These are phyloP conservation scores for Eristalis intricaria DNA, from an alignment of 2,888 invertebrate species.

Conservation along the genomic window DNA sequence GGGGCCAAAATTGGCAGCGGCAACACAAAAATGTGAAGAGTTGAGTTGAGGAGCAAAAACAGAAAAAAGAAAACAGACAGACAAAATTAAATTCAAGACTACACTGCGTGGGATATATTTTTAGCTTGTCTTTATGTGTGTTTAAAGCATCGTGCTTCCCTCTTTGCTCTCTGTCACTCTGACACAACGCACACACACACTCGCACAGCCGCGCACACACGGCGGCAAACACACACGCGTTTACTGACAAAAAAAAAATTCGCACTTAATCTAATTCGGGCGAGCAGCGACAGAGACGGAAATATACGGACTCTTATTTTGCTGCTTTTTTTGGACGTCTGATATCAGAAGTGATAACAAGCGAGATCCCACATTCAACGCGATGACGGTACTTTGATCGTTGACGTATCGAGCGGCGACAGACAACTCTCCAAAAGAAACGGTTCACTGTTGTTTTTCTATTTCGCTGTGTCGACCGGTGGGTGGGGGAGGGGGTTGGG, in stretches of 20 bases:
- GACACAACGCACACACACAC: neutral
- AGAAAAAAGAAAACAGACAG: neutral
- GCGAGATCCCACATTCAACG: neutral
- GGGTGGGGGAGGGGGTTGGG: too few relatives aligned
- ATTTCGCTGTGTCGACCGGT: neutral
- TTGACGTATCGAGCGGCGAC: neutral
- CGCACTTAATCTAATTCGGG: conserved; percentile 24
- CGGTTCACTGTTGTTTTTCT: neutral
- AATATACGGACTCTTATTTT: neutral
- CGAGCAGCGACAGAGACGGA: neutral
- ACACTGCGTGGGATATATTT: conserved; percentile 61
- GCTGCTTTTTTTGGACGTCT: conserved; percentile 11
- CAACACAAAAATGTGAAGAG: conserved; percentile 28
- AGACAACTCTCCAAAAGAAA: neutral
- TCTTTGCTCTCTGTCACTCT: conserved; percentile 1
- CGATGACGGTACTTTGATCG: neutral
- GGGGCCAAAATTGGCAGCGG: conserved; percentile 59
- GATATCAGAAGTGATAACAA: conserved; percentile 47
- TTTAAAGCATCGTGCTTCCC: conserved; percentile 7
- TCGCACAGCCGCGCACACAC: neutral
- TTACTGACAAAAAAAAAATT: conserved; percentile 1
- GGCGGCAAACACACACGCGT: neutral
- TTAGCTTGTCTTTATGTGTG: conserved; percentile 47
- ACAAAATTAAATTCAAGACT: conserved; percentile 3
- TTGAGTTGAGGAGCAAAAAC: neutral